Base-by-base conservation (phyloP, 2,113 vertebrate genomes). In the Peromyscus polionotus region DNA sequence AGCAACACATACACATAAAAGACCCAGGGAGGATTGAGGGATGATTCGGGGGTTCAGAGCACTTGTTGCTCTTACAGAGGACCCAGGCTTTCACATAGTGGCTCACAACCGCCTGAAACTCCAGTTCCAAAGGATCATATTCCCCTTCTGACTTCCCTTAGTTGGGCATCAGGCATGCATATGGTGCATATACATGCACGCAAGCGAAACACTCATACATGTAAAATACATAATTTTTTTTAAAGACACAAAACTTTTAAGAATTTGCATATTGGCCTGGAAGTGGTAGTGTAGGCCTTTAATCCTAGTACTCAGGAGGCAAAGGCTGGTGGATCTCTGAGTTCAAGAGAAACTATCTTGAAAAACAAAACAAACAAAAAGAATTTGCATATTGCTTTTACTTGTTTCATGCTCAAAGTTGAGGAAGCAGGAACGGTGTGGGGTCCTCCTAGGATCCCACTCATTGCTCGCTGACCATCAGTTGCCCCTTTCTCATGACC, bases 241-340 rank as follows among this genome's bases (percentile, higher is more conserved):
- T 42, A 42, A 65, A 88, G 65, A 48, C 31, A 33, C 2, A 14
- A 2, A 51, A 39, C 33, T 63, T 51, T 28, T 36, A 77, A 77
- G 45, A 14, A 39, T 31, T 76, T 65, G 39, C 42, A 65, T 31
- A 20, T 54, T 22, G 16, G 14, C 33, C 67, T 36, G 33, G 14
- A 6, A 1, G 31, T 70, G 67, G 33, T 2, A 14, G 13, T 2
- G 0, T 14, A 70, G 0, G 12, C 16, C 33, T 70, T 70, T 70
- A 70, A 36, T 17, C 33, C 67, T 33, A 36, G 67, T 11, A 70
- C 67, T 70, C 67, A 36, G 67, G 33, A 70, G 67, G 33, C 14
- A 70, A 33, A 70, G 67, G 67, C 33, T 7, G 33, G 33, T 70
- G 67, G 67, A 70, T 70, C 67, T 63, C 61, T 36, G 67, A 70